phyloP scores from a whole-genome alignment of 2,797 vertebrate genomes.

The Labroides dimidiatus region DNA sequence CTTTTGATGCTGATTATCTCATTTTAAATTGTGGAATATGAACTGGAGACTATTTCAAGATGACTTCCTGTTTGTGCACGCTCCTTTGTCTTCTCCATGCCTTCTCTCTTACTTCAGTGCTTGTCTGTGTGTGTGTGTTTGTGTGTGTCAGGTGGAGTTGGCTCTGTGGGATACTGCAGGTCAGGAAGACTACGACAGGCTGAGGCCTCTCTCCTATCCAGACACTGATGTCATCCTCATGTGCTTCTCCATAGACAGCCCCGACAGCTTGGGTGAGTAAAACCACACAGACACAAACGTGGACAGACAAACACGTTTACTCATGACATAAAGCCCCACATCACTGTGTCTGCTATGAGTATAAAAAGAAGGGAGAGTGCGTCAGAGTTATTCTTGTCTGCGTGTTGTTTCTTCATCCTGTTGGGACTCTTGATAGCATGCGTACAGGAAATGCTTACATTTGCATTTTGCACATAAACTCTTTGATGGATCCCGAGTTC shows the following conservation, averaged over 20 bases:
- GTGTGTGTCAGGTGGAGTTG: constrained; percentile 90
- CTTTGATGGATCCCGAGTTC: too few species aligned
- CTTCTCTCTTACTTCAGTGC: neutral
- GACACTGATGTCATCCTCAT: constrained; percentile 99
- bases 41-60: neutral
- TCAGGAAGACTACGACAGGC: constrained; percentile 98
- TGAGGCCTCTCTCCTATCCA: constrained; percentile 97
- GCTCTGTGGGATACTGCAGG: constrained; percentile 99
- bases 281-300: constrained; percentile 8
- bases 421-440: constrained; percentile 9
- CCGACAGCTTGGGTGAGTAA: constrained; percentile 96
- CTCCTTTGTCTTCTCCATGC: neutral
- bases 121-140: neutral
- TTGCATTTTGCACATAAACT: neutral
- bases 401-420: constrained; percentile 22
- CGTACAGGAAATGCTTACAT: constrained; percentile 18
- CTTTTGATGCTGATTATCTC: too few species aligned
- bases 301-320: neutral
- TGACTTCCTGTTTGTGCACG: neutral
- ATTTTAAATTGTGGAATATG: neutral
- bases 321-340: neutral
- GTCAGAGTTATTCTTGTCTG: constrained; percentile 24
- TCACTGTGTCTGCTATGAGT: neutral
- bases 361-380: neutral
- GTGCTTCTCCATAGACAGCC: constrained; percentile 99